phyloP scores from a whole-genome alignment of 2,113 vertebrate genomes.

The Argyrosomus japonicus region DNA sequence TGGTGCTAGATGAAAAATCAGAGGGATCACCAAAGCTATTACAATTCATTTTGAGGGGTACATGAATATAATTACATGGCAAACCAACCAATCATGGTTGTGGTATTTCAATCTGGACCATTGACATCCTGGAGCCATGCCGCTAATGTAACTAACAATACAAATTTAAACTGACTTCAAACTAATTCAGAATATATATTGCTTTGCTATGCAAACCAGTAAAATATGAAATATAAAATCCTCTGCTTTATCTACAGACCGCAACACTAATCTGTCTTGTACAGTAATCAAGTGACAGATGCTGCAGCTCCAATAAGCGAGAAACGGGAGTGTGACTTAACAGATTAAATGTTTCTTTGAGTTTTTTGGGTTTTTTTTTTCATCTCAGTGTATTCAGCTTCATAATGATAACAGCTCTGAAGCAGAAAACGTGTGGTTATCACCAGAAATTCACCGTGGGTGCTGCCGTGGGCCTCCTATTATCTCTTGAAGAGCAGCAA shows the following conservation, averaged over 20 bases:
- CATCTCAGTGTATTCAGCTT: slow-evolving; percentile 21
- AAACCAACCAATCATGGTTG: background rate
- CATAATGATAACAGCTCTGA: slow-evolving; percentile 45
- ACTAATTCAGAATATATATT: background rate
- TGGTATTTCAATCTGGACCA: background rate
- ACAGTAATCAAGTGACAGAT: slow-evolving; percentile 11
- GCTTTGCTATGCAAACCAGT: background rate
- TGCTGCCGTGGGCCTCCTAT: slow-evolving; percentile 29
- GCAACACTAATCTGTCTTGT: slow-evolving; percentile 19
- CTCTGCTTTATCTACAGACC: slow-evolving; percentile 9
- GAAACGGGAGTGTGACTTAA: slow-evolving; percentile 19
- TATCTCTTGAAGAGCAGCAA: slow-evolving; percentile 45
- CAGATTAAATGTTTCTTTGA: slow-evolving; percentile 28
- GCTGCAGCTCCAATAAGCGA: background rate
- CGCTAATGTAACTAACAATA: background rate
- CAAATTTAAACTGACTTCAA: background rate
- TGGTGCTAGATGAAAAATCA: background rate
- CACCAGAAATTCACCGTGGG: slow-evolving; percentile 36
- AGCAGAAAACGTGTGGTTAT: slow-evolving; percentile 46
- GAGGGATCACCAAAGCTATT: background rate
- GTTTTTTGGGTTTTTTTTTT: background rate
- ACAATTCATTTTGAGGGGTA: background rate
- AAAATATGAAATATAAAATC: slow-evolving; percentile 3
- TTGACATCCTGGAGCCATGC: background rate
- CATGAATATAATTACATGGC: background rate